phyloP scores from a whole-genome alignment of 2,113 vertebrate species.

The Stictonetta naevosa region DNA sequence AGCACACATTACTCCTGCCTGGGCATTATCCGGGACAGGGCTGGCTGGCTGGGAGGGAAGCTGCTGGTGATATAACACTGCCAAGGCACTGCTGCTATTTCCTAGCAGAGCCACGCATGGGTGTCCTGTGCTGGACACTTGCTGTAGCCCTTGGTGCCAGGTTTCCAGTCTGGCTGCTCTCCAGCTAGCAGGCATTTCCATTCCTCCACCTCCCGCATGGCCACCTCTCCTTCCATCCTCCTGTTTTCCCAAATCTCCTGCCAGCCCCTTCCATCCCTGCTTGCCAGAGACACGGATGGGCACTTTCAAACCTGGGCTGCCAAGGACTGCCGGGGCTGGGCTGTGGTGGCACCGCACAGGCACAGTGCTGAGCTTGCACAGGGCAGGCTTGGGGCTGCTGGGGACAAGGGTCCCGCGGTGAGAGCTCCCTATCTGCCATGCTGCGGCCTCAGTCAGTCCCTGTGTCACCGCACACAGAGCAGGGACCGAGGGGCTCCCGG shows the following conservation, averaged over 20 bases:
- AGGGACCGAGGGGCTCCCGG: neutral
- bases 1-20: neutral
- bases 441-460: neutral
- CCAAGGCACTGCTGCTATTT: too few relatives aligned
- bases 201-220: neutral
- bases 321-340: neutral
- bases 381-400: neutral
- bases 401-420: too few relatives aligned
- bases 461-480: neutral
- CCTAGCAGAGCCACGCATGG: too few relatives aligned
- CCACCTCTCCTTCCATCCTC: neutral
- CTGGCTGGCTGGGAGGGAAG: neutral
- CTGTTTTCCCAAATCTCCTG: neutral
- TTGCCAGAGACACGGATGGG: neutral
- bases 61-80: neutral
- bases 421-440: neutral
- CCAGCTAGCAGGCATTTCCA: neutral
- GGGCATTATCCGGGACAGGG: neutral
- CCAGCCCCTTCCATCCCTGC: neutral
- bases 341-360: accelerated
- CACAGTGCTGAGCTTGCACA: neutral
- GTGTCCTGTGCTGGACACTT: neutral
- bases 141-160: neutral
- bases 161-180: neutral
- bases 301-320: neutral